A percentile compares a stretch with the other conserved stretches of the same genome.
These are phyloP conservation scores for Hypothenemus hampei DNA, from an alignment of 1,140 invertebrate species.

Conservation along the genomic window DNA sequence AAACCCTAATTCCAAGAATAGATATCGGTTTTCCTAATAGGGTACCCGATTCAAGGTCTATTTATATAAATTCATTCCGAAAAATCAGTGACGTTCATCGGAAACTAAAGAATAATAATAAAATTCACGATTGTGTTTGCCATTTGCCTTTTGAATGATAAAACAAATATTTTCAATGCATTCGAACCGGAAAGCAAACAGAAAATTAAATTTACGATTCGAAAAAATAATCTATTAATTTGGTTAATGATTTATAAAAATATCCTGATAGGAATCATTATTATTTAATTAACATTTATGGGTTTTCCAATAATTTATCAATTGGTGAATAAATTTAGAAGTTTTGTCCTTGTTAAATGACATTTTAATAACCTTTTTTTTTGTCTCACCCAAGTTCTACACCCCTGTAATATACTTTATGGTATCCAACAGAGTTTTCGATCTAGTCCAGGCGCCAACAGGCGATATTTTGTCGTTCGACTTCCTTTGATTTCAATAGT, in stretches of 20 bases:
- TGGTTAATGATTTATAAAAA: conserved; percentile 1
- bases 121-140: no score
- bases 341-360: neutral
- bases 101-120: no score
- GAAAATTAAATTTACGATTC: no score
- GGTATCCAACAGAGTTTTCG: conserved; percentile 22
- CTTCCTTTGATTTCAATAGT: conserved; percentile 32
- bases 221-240: neutral
- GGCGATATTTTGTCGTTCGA: conserved; percentile 18
- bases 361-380: neutral
- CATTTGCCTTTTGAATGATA: no score
- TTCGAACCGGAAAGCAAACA: no score
- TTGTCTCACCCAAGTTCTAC: neutral
- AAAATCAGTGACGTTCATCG: no score
- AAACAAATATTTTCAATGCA: no score
- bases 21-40: no score
- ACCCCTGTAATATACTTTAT: neutral
- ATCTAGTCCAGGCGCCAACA: conserved; percentile 28
- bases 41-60: no score
- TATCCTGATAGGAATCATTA: neutral
- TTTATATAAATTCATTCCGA: no score
- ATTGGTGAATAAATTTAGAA: neutral
- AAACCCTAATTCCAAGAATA: no score
- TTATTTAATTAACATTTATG: neutral
- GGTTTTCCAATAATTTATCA: neutral